Evolutionary conservation across 2,888 invertebrate genomes (phyloP).

Genomic region (Acrocyrtus sp.): DNA sequence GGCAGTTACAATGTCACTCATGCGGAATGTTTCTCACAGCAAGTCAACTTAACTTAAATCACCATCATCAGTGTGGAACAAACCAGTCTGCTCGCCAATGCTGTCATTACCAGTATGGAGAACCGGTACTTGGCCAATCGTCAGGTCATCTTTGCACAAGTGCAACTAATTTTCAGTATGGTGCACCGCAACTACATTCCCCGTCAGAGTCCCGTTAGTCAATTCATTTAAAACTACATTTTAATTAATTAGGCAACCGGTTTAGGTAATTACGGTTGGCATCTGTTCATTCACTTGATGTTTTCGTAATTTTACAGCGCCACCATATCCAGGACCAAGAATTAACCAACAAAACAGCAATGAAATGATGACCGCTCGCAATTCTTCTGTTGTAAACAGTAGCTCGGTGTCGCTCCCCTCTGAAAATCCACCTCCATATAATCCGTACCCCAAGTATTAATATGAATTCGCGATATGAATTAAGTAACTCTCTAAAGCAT

Average conservation of each 20-base stretch:
- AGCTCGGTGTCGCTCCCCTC: too few species aligned
- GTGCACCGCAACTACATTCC: constrained; percentile 5
- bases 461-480: too few species aligned
- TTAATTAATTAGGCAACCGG: not conserved
- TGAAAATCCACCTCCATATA: too few species aligned
- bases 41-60: constrained; percentile 6
- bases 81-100: not conserved
- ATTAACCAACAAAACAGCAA: not conserved
- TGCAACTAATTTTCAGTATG: constrained; percentile 18
- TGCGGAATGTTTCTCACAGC: constrained; percentile 18
- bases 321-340: constrained; percentile 4
- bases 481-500: too few species aligned
- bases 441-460: too few species aligned
- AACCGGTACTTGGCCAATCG: not conserved
- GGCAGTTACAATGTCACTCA: constrained; percentile 23
- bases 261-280: too few species aligned
- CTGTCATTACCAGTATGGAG: not conserved
- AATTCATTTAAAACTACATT: not conserved
- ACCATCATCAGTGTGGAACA: not conserved
- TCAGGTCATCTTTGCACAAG: not conserved
- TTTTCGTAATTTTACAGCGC: not conserved
- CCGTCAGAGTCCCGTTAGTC: constrained; percentile 23
- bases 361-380: too few species aligned
- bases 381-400: too few species aligned
- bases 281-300: not conserved